These are phyloP conservation scores for Tridacna crocea DNA, from an alignment of 2,888 invertebrate genomes.

Conservation along the genomic window DNA sequence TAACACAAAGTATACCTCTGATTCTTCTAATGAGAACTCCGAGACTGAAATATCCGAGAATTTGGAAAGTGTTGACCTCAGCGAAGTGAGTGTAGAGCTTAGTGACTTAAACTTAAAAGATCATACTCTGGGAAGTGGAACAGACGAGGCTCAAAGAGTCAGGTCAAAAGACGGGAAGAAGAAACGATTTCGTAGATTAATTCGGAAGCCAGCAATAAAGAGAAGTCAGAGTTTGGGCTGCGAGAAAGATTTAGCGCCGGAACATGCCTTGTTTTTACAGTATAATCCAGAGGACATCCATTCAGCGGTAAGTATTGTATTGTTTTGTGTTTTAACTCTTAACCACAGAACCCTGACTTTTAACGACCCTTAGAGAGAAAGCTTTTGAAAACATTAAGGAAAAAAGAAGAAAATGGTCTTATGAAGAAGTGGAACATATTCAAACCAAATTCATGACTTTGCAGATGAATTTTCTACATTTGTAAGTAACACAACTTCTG, in stretches of 20 bases:
- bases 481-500: too few species aligned
- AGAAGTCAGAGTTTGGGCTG: constrained; percentile 86
- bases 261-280: constrained; percentile 82
- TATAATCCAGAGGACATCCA: constrained; percentile 53
- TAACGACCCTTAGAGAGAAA: too few species aligned
- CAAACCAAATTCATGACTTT: too few species aligned
- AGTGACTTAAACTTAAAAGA: constrained; percentile 2
- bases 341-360: too few species aligned
- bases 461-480: too few species aligned
- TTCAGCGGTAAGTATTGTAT: constrained; percentile 47
- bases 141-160: background rate
- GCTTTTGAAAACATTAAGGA: too few species aligned
- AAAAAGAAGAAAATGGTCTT: too few species aligned
- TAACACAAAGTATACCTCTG: constrained; percentile 5
- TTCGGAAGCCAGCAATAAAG: constrained; percentile 70
- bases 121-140: background rate
- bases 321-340: background rate
- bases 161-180: constrained; percentile 66
- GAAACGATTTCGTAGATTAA: constrained; percentile 72
- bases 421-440: too few species aligned
- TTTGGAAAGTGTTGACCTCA: constrained; percentile 2
- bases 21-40: constrained; percentile 33
- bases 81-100: constrained; percentile 26
- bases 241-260: constrained; percentile 81
- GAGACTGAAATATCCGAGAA: constrained; percentile 30